A percentile compares a stretch with the other conserved stretches of the same genome.
Conservation (phyloP, 2,797 vertebrate species). For the Phataginus tetradactyla region DNA sequence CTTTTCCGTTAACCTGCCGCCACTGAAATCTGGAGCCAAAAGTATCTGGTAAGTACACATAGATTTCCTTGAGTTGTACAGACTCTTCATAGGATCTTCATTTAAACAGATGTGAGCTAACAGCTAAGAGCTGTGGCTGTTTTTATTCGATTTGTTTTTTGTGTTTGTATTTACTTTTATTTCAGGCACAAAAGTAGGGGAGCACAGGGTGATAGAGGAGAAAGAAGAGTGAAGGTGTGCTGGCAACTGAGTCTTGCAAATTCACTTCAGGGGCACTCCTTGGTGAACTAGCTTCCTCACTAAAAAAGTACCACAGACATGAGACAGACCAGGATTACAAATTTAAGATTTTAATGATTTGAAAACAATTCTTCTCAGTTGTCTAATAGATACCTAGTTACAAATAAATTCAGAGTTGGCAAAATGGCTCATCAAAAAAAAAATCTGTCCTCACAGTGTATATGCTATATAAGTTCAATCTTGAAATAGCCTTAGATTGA, state of each 20-base stretch:
- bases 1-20: constrained; percentile 73
- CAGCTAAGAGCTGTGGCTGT: not conserved
- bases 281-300: not conserved
- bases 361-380: not conserved
- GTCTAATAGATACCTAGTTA: not conserved
- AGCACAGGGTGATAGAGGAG: constrained; percentile 1
- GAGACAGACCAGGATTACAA: not conserved
- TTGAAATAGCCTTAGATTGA: constrained; percentile 45
- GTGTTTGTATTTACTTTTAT: constrained; percentile 26
- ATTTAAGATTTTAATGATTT: constrained; percentile 43
- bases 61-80: constrained; percentile 65
- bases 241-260: not conserved
- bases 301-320: not conserved
- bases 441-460: not conserved
- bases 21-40: constrained; percentile 76
- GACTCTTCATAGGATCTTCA: constrained; percentile 25
- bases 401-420: constrained; percentile 20
- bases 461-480: not conserved
- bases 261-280: not conserved
- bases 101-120: constrained; percentile 48
- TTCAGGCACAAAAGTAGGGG: not conserved
- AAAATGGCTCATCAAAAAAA: not conserved
- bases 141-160: constrained; percentile 48
- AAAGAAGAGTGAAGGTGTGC: not conserved
- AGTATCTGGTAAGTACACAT: constrained; percentile 76